Evolutionary conservation across 1,140 invertebrate species (phyloP).

Genomic region (Tetraneura akinire): DNA sequence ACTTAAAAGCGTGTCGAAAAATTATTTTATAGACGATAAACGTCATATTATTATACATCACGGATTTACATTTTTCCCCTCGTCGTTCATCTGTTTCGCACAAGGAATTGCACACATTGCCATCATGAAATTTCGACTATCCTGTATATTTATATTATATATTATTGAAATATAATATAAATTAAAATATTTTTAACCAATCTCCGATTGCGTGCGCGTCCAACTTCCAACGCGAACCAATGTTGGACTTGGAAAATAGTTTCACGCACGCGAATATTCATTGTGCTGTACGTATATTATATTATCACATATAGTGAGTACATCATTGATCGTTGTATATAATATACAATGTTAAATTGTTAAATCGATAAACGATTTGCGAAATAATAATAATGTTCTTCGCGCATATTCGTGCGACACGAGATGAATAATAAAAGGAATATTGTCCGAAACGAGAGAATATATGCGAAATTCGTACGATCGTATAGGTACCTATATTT

Average conservation of each 20-base stretch:
- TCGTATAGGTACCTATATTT: background rate
- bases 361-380: conserved; percentile 33
- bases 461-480: background rate
- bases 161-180: no score
- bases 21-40: background rate
- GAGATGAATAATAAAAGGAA: conserved; percentile 34
- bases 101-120: no score
- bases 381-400: conserved; percentile 37
- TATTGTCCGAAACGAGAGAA: conserved; percentile 17
- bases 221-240: conserved; percentile 11
- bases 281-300: conserved; percentile 1
- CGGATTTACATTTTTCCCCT: no score
- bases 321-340: no score
- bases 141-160: no score
- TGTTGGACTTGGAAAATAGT: conserved; percentile 10
- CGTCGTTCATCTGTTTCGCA: no score
- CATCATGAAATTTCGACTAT: no score
- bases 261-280: conserved; percentile 39
- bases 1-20: no score
- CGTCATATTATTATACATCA: no score
- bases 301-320: no score
- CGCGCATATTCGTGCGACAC: conserved; percentile 44
- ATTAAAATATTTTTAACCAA: conserved; percentile 3
- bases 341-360: background rate
- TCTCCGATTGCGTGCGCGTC: conserved; percentile 22